Evolutionary conservation across 2,113 vertebrate species (phyloP).

Genomic region (Rhegmatorhina hoffmannsi): DNA sequence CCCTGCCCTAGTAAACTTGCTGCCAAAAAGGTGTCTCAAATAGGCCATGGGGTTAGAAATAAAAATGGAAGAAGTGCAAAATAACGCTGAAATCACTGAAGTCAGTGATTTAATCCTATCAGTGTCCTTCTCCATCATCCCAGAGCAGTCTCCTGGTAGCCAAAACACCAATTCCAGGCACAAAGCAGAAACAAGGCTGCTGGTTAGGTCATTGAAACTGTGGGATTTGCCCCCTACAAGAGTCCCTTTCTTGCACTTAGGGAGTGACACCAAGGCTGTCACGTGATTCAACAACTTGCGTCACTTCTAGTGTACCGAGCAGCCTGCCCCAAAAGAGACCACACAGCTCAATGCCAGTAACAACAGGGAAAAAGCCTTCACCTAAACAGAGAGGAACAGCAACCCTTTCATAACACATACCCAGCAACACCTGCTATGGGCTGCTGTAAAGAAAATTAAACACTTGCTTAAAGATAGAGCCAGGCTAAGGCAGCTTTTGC

Average conservation of each 20-base stretch:
- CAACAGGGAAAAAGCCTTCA: not conserved
- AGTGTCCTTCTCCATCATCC: not conserved
- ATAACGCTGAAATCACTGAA: not conserved
- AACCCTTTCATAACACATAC: not conserved
- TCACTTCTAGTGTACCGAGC: not conserved
- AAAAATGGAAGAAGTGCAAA: not conserved
- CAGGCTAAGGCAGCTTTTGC: not conserved
- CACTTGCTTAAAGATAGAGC: not conserved
- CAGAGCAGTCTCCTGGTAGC: not conserved
- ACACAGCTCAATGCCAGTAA: not conserved
- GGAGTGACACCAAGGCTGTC: not conserved
- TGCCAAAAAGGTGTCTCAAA: not conserved
- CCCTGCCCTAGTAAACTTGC: not conserved
- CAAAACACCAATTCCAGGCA: not conserved
- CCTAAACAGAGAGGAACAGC: not conserved
- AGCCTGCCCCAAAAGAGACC: not conserved
- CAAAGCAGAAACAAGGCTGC: not conserved
- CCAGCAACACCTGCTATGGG: not conserved
- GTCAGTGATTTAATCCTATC: not conserved
- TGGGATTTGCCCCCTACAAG: not conserved
- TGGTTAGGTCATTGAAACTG: not conserved
- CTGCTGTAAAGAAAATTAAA: not conserved
- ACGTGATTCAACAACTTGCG: not conserved
- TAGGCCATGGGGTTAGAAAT: not conserved
- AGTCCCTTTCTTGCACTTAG: not conserved